Conservation (phyloP, 2,113 vertebrate genomes). For the Naja naja region DNA sequence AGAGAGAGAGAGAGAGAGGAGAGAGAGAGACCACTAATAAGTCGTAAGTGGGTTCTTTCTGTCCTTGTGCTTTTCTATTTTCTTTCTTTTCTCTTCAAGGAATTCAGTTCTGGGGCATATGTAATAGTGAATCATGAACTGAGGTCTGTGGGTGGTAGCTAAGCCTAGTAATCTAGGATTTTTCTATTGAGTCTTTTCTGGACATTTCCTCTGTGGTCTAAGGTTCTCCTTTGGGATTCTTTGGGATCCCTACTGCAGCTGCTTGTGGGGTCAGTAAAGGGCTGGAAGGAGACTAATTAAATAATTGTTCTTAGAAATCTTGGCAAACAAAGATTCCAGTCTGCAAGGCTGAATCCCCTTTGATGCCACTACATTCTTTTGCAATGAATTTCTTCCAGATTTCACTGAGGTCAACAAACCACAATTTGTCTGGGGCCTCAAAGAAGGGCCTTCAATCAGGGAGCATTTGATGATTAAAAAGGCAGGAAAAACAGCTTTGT, state of each 20-base stretch:
- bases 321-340: conserved; percentile 28
- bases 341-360: conserved; percentile 3
- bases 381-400: conserved; percentile 38
- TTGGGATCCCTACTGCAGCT: conserved; percentile 16
- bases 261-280: conserved; percentile 7
- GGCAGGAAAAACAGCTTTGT: neutral
- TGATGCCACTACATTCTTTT: conserved; percentile 22
- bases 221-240: conserved; percentile 1
- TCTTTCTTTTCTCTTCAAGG: neutral
- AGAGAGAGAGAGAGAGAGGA: too few species aligned
- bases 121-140: neutral
- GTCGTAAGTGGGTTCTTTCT: neutral
- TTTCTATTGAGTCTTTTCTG: conserved; percentile 2
- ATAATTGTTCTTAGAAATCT: conserved; percentile 31
- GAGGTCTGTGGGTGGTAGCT: neutral
- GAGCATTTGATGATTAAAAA: neutral
- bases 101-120: neutral
- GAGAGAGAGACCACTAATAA: neutral
- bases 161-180: neutral
- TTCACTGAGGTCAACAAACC: conserved; percentile 22
- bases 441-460: neutral
- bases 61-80: neutral
- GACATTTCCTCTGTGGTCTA: conserved; percentile 3
- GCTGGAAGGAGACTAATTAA: conserved; percentile 23
- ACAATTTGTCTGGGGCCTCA: conserved; percentile 16